Evolutionary conservation across 2,797 vertebrate species (phyloP), one percentile per base, ranked within the genome.

Genomic region (Periophthalmus magnuspinnatus): DNA sequence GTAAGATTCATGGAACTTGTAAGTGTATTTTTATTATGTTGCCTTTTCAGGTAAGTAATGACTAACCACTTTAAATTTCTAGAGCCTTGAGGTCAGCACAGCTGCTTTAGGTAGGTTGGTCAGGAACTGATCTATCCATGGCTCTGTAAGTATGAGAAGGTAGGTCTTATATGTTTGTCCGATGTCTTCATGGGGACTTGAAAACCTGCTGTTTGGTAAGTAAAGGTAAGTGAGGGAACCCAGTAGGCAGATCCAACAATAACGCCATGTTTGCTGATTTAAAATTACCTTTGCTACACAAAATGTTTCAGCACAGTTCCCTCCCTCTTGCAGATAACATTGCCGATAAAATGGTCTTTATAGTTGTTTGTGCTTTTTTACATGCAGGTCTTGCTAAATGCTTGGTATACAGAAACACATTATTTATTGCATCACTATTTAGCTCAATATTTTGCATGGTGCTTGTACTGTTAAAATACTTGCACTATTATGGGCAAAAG

Each of bases 1-100:
- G 88, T 88, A 86, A 90, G 89, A 91, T 92, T 86, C 85, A 79
- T 93, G 93, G 92, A 93, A 84, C 91, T 93, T 86, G 91, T 92
- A 86, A 93, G 91, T 94, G 90, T 94, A 76, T 93, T 93, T 88
- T 90, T 87, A 90, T 89, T 93, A 56, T 92, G 90, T 91, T 91
- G 86, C 88, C 79, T 82, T 84, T 72, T 57, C 93, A 92, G 93
- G 93, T 94, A 94, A 94, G 93, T 94, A 86, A 63, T 78, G 84
- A 89, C 85, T 94, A 93, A 93, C 89, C 24, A 19, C 4, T n/a
- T 92, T 78, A 90, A 88, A 82, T 94, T 95, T 94, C 75, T 80
- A 94, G 94, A 58, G 72, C 74, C 67, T 72, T 79, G 61, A 75
- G 70, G 14, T 79, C 62, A 22, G 81, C 64, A 28, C 76, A 81